Conservation (phyloP, 2,113 vertebrate species). For the Catharus bicknelli region DNA sequence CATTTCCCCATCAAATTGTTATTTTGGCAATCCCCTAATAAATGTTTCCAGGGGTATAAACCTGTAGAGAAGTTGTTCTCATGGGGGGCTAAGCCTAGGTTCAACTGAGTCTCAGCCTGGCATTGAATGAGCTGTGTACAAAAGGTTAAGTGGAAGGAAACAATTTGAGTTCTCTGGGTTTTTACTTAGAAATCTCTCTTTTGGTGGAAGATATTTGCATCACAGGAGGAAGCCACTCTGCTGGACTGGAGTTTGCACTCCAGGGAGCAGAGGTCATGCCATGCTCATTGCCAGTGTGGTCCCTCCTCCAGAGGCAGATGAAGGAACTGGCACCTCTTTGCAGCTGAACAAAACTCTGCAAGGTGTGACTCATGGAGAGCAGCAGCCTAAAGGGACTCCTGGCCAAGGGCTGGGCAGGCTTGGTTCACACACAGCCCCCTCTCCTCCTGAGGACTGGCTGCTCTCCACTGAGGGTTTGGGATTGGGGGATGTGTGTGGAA, state of each 20-base stretch:
- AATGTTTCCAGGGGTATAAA: not conserved
- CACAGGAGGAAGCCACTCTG: not conserved
- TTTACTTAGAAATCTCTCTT: not conserved
- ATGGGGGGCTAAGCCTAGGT: not conserved
- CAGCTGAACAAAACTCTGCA: not conserved
- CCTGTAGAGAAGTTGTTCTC: not conserved
- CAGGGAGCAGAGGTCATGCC: not conserved
- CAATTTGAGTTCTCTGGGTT: not conserved
- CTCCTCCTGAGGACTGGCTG: not conserved
- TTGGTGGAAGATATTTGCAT: not conserved
- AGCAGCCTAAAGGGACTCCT: not conserved
- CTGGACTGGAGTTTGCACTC: not conserved
- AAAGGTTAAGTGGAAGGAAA: constrained; percentile 12
- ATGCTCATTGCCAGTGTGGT: not conserved
- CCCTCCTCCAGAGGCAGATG: not conserved
- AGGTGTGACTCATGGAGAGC: constrained; percentile 29
- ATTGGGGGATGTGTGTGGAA: not conserved
- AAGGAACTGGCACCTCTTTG: not conserved
- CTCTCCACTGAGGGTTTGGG: not conserved
- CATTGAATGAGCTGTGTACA: not conserved
- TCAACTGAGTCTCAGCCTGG: not conserved
- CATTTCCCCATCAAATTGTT: not conserved
- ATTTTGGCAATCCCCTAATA: not conserved
- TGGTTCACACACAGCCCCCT: not conserved
- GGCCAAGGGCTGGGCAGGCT: constrained; percentile 12